Evolutionary conservation across 2,113 vertebrate genomes (phyloP).

Genomic region (Brachyhypopomus gauderio): DNA sequence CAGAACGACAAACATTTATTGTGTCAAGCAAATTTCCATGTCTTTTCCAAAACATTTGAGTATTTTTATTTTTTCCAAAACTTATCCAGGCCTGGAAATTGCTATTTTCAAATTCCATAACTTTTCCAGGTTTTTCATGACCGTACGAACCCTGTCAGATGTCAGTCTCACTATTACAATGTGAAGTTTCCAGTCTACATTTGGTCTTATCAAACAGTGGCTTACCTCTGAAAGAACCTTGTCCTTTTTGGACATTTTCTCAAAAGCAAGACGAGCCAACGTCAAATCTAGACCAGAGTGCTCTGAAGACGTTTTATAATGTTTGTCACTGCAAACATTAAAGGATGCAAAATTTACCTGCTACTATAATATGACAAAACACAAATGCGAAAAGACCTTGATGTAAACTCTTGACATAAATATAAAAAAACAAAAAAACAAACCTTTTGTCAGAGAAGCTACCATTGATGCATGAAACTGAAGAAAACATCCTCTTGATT

Average conservation of each 20-base stretch:
- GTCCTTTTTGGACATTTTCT: slow-evolving; percentile 54
- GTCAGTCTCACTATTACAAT: not conserved
- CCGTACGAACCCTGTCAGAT: too few species aligned
- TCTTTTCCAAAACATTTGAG: too few species aligned
- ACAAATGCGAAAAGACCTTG: too few species aligned
- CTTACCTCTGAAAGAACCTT: slow-evolving; percentile 57
- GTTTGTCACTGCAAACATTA: slow-evolving; percentile 54
- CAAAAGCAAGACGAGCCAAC: slow-evolving; percentile 52
- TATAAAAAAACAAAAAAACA: not conserved
- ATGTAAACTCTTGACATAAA: not conserved
- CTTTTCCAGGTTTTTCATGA: too few species aligned
- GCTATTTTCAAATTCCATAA: too few species aligned
- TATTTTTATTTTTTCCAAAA: too few species aligned
- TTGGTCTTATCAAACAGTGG: not conserved
- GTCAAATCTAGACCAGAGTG: slow-evolving; percentile 61
- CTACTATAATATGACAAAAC: not conserved
- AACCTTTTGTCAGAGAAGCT: slow-evolving; percentile 68
- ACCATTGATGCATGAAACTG: slow-evolving; percentile 59
- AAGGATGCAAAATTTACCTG: not conserved
- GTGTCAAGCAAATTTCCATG: too few species aligned
- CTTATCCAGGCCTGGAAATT: too few species aligned
- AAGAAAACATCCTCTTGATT: slow-evolving; percentile 62
- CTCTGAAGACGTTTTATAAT: slow-evolving; percentile 60
- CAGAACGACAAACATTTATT: too few species aligned
- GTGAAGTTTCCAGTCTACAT: not conserved